phyloP scores from a whole-genome alignment of 2,113 vertebrate genomes.

The Procapra przewalskii region DNA sequence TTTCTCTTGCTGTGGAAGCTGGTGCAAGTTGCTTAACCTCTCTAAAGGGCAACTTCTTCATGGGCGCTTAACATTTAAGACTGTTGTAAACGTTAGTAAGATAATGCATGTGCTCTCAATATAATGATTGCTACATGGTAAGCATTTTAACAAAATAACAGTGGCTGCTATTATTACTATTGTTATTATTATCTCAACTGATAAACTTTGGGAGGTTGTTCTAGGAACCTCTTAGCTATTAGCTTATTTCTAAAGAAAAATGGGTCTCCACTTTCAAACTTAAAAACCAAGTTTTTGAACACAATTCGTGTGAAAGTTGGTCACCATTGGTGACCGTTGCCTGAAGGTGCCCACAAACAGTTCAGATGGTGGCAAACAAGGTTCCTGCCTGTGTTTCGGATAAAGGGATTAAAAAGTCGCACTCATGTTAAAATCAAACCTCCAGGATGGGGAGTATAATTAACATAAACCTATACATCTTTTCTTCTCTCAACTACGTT shows the following conservation, averaged over 20 bases:
- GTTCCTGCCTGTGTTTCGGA: neutral
- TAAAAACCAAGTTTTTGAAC: neutral
- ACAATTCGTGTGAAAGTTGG: neutral
- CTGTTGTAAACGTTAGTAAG: neutral
- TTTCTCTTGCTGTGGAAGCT: neutral
- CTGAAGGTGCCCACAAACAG: neutral
- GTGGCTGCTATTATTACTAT: neutral
- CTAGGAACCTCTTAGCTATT: neutral
- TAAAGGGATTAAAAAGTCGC: neutral
- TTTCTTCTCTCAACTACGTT: neutral
- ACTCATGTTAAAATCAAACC: neutral
- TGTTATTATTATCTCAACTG: neutral
- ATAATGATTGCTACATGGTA: neutral
- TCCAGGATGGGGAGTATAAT: neutral
- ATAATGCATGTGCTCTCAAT: neutral
- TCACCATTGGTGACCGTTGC: neutral
- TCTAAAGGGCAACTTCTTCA: neutral
- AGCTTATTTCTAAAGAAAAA: neutral
- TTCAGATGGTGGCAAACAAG: neutral
- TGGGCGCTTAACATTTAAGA: neutral
- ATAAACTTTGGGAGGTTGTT: neutral
- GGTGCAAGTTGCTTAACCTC: neutral
- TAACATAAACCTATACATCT: constrained; percentile 19
- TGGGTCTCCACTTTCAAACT: neutral
- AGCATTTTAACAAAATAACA: neutral